Evolutionary conservation across 92 coral and sea anemone species (phyloP).

Genomic region (Porites lobata): DNA sequence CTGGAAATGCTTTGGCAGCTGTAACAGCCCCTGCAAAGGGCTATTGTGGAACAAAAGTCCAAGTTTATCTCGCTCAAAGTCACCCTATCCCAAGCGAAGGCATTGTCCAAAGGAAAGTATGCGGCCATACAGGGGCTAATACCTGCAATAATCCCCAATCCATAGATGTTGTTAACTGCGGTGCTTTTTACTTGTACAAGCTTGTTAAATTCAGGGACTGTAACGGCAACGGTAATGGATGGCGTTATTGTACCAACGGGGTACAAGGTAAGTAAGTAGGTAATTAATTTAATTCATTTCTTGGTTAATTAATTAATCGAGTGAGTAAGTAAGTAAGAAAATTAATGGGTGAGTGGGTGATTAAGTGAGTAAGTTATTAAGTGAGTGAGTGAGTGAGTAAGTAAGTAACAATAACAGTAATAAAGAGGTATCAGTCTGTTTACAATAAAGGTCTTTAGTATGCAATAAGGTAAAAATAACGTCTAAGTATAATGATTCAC

Average conservation of each 20-base stretch:
- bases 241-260: conserved; percentile 31
- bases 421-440: too few species aligned
- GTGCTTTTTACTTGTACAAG: conserved; percentile 27
- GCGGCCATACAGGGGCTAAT: neutral
- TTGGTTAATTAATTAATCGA: neutral
- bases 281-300: neutral
- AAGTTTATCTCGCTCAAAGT: neutral
- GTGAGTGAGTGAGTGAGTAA: too few species aligned
- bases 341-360: too few species aligned
- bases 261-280: neutral
- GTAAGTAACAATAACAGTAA: too few species aligned
- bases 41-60: neutral
- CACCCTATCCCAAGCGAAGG: conserved; percentile 2
- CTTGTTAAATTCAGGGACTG: neutral
- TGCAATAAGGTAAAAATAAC: too few species aligned
- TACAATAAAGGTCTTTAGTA: too few species aligned
- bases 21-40: neutral
- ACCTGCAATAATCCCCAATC: neutral
- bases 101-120: neutral
- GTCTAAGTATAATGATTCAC: too few species aligned
- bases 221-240: neutral
- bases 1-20: conserved; percentile 17
- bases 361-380: too few species aligned
- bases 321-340: too few species aligned
- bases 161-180: conserved; percentile 18